Evolutionary conservation across 2,888 invertebrate species (phyloP).

Genomic region (Tortrix viridana): DNA sequence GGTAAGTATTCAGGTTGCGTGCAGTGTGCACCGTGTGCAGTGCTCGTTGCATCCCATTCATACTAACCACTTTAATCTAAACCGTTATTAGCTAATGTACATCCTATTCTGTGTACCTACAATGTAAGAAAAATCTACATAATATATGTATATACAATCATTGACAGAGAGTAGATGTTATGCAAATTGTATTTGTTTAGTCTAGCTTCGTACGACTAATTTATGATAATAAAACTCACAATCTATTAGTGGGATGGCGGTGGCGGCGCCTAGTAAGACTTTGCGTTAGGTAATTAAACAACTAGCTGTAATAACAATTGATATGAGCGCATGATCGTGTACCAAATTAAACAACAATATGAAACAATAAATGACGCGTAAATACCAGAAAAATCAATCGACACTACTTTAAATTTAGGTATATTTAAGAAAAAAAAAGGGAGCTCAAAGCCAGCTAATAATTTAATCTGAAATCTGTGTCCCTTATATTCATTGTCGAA

Average conservation of each 20-base stretch:
- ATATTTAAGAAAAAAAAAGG: too few species aligned
- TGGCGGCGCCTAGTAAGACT: background rate
- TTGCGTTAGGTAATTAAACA: too few species aligned
- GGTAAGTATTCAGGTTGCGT: conserved; percentile 24
- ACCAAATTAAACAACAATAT: too few species aligned
- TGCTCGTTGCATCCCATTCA: conserved; percentile 17
- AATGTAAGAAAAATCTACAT: too few species aligned
- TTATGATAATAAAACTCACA: conserved; percentile 14
- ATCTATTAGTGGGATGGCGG: conserved; percentile 5
- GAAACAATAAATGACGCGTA: too few species aligned
- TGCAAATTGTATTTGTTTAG: conserved; percentile 8
- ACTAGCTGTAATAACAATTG: too few species aligned
- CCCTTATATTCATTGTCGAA: too few species aligned
- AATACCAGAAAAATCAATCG: too few species aligned
- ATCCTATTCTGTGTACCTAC: conserved; percentile 12
- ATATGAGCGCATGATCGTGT: too few species aligned
- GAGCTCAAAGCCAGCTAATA: too few species aligned
- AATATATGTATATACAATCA: conserved; percentile 1
- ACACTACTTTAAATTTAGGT: too few species aligned
- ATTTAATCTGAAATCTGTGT: too few species aligned
- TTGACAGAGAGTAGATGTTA: conserved; percentile 11
- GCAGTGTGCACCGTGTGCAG: conserved; percentile 11
- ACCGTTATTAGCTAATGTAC: conserved; percentile 25
- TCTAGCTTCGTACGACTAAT: conserved; percentile 9
- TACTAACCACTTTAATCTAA: conserved; percentile 24